These are phyloP conservation scores for Bombus confusus DNA, from an alignment of 1,140 invertebrate genomes.

Conservation along the genomic window DNA sequence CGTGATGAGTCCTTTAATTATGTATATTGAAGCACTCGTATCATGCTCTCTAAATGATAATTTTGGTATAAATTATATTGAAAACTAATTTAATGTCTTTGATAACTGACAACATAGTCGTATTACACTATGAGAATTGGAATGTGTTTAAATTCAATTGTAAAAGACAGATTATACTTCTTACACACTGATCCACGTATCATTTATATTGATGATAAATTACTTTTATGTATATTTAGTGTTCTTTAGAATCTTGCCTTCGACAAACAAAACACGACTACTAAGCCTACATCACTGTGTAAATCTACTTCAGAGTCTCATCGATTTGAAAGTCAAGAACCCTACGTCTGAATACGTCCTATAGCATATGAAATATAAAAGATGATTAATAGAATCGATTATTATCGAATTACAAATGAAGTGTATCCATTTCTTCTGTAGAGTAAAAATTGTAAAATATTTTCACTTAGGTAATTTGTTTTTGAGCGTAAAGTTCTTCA, in stretches of 20 bases:
- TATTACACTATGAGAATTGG: conserved; percentile 10
- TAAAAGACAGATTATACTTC: neutral
- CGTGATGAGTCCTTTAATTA: neutral
- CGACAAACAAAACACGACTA: neutral
- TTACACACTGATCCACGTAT: too few relatives aligned
- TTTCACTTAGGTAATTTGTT: conserved; percentile 65
- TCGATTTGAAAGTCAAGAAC: conserved; percentile 48
- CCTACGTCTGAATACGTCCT: conserved; percentile 37
- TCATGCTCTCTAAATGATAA: conserved; percentile 41
- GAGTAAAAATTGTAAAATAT: conserved; percentile 18
- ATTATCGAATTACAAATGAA: conserved; percentile 50
- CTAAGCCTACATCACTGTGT: neutral
- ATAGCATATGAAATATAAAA: conserved; percentile 65
- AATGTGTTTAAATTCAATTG: conserved; percentile 31
- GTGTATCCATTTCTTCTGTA: conserved; percentile 10
- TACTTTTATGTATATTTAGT: neutral
- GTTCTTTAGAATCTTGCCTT: neutral
- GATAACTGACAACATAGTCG: neutral
- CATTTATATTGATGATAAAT: neutral
- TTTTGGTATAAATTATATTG: conserved; percentile 6
- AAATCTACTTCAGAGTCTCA: conserved; percentile 46
- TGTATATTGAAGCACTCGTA: conserved; percentile 15
- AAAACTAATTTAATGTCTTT: conserved; percentile 1
- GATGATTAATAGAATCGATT: conserved; percentile 58
- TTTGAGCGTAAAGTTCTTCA: conserved; percentile 66